Evolutionary conservation across 2,797 vertebrate genomes (phyloP), one percentile per base, ranked within the genome.

Genomic region (Siniperca obscura): DNA sequence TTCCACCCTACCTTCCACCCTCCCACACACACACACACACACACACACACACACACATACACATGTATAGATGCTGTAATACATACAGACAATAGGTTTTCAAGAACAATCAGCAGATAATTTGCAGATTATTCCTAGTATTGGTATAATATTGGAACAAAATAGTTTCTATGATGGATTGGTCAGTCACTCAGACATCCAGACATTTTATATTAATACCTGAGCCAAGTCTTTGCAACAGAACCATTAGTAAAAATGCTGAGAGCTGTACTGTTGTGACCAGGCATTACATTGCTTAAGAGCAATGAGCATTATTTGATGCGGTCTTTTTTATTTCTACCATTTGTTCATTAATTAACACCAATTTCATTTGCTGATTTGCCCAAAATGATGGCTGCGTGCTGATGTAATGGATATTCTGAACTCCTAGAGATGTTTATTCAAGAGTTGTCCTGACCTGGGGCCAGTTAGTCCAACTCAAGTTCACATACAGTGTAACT

Each of bases 91-190:
- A 84, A 70, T 76, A 68, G 21, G 3, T 64, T 88, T 87, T 87
- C 67, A 81, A 17, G 69, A 76, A 81, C 72, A 86, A 80, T 91
- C 81, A 78, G 66, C 67, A 82, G 78, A 91, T 60, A 75, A 68
- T 75, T 85, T 79, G 22, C 70, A 80, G 66, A 84, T 80, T 81
- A 76, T 70, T 83, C 67, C 38, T 10, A 4, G 59, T 72, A 22
- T 78, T 53, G 70, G 48, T 66, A 19, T 70, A 53, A 59, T 40
- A 27, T 73, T 74, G 84, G 66, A 85, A 40, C 30, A 74, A 16
- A 80, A 69, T 71, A 30, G 52, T 80, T 83, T 70, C 38, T 64
- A 1, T 73, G 76, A 91, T 68, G 78, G 84, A 81, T 86, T 30
- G 34, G 44, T 68, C n/a, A 25, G 67, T 50, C 71, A 70, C 70